Evolutionary conservation across 1,140 invertebrate genomes (phyloP), one percentile per base, ranked within the genome.

Genomic region (Drosophila cardini): DNA sequence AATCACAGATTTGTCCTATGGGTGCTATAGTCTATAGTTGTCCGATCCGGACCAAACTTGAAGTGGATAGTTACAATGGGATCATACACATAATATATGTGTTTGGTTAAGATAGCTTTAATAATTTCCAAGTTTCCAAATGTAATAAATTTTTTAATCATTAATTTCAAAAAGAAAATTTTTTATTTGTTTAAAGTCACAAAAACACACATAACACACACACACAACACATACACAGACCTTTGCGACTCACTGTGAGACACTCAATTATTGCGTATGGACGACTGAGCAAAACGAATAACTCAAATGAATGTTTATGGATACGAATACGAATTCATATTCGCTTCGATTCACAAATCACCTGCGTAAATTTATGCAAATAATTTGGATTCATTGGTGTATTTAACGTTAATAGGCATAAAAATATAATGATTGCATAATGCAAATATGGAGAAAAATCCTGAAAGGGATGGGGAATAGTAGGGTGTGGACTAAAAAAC

Each of bases 381-480:
- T 61, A 48, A 50, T 16, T 32, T 36, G 26, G 57, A 52, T 73
- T 77, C 53, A 69, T 61, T 71, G 67, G 68, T 61, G 74, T 84
- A 64, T 81, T 85, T 85, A 71, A 55, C 62, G 72, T 71, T 81
- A 85, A 85, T 85, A 85, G 81, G 77, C 81, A 85, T 72, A 74
- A 85, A 68, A 85, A 75, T 78, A 75, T 85, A 85, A 85, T 85
- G 82, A 85, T 85, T 85, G 82, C 81, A 72, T 81, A 74, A 78
- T 81, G 74, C 42, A 43, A n/a, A 11, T 34, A 18, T 0, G 26
- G n/a, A 50, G 55, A 42, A 10, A n/a, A 13, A 7, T 26, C 8
- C 11, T 4, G 18, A 10, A 13, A 7, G 38, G 9, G 26, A n/a
- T 26, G 26, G 55, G 13, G 6, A 18, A 7, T 34, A 1, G 2